Evolutionary conservation across 2,888 invertebrate genomes (phyloP).

Genomic region (Smittia aterrima): DNA sequence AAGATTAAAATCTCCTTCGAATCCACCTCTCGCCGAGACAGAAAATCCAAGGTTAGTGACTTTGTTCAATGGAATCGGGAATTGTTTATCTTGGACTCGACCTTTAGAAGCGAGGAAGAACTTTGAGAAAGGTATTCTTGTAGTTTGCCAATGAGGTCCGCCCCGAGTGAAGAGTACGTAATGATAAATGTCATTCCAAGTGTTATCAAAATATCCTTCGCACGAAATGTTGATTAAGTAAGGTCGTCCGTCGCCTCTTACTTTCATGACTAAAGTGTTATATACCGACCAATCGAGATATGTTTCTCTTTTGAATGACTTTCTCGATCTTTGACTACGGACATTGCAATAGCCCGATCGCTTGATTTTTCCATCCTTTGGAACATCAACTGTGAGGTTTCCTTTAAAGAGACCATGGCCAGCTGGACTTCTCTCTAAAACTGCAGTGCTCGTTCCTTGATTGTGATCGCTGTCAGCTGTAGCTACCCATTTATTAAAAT

Average conservation of each 20-base stretch:
- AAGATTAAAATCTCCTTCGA: conserved; percentile 79
- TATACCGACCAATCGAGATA: conserved; percentile 75
- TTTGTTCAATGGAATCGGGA: conserved; percentile 59
- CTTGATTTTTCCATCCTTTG: conserved; percentile 77
- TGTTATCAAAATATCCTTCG: conserved; percentile 75
- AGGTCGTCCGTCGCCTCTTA: conserved; percentile 91
- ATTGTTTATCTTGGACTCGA: conserved; percentile 79
- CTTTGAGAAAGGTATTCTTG: conserved; percentile 93
- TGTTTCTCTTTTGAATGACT: conserved; percentile 74
- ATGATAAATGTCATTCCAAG: conserved; percentile 86
- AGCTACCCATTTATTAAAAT: conserved; percentile 68
- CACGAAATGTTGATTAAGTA: conserved; percentile 79
- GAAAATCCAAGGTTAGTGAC: conserved; percentile 80
- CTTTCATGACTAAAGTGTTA: conserved; percentile 63
- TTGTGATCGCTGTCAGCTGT: conserved; percentile 78
- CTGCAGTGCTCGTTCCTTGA: conserved; percentile 72
- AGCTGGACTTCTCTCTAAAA: conserved; percentile 63
- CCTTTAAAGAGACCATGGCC: conserved; percentile 75
- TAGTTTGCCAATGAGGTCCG: conserved; percentile 96
- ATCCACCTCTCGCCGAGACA: conserved; percentile 67
- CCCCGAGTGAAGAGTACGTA: conserved; percentile 91
- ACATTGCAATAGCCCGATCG: conserved; percentile 81
- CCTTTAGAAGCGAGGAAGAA: conserved; percentile 82
- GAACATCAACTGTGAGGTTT: conserved; percentile 63
- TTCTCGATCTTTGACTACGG: conserved; percentile 64